These are phyloP conservation scores for Grammomys dolichurus DNA, from an alignment of 2,113 vertebrate species.

Conservation along the genomic window DNA sequence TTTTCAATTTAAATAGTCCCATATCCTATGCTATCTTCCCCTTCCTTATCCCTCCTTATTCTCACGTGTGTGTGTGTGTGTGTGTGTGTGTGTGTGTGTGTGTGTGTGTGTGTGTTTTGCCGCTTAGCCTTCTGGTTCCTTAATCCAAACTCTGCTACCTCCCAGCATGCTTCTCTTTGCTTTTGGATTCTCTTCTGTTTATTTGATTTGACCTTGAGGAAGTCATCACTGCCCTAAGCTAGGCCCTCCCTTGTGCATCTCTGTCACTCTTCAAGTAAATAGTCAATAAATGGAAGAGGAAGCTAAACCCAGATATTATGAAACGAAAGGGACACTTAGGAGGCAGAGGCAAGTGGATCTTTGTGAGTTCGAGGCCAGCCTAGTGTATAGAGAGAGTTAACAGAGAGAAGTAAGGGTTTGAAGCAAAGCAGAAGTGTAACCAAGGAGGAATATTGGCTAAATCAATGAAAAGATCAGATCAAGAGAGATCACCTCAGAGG, in stretches of 20 bases:
- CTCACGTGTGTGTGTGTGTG: too few species aligned
- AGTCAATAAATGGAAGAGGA: not conserved
- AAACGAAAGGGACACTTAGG: not conserved
- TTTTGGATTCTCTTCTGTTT: not conserved
- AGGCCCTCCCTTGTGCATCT: not conserved
- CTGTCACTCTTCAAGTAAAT: not conserved
- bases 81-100: too few species aligned
- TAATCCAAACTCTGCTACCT: not conserved
- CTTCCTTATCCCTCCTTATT: not conserved
- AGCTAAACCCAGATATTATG: not conserved
- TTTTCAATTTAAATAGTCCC: not conserved
- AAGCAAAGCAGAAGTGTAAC: not conserved
- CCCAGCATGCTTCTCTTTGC: not conserved
- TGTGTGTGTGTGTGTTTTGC: not conserved
- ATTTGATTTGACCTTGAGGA: not conserved
- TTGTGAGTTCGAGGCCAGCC: too few species aligned
- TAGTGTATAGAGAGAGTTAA: not conserved
- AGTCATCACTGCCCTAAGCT: not conserved
- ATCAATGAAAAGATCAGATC: not conserved
- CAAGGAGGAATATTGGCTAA: not conserved
- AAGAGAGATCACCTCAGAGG: not conserved
- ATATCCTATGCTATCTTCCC: not conserved
- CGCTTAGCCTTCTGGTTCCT: not conserved
- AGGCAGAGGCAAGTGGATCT: too few species aligned
- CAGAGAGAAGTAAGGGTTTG: not conserved